Evolutionary conservation across 2,888 invertebrate species (phyloP), one percentile per base, ranked within the genome.

Genomic region (Machimus atricapillus): DNA sequence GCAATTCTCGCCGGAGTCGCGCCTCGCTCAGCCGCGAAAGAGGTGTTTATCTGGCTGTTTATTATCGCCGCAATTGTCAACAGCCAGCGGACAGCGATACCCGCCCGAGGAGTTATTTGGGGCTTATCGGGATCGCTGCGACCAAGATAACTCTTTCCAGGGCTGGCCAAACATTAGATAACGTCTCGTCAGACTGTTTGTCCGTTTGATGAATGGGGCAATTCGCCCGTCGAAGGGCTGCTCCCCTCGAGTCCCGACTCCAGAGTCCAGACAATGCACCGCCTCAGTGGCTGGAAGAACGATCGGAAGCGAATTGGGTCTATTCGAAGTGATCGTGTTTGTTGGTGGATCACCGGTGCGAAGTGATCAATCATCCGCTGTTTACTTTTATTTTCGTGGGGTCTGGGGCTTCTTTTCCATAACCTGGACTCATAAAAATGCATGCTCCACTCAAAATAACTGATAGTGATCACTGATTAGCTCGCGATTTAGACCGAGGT

Each of bases 161-260:
- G 79, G 23, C 79, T 79, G 79, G 52, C 79, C 52, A 79, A 79
- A 31, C 19, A 52, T 46, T 52, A 79, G 46, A 79, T 79, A 79
- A 79, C 79, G 52, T 16, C 52, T n/a, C 31, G n/a, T 79, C 79
- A 52, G 43, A 27, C 9, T 66, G 23, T 46, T 79, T 52, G 46
- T 23, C 52, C 27, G 23, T 79, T 46, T 79, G 79, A 79, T 79
- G 23, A 79, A 79, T 79, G 79, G 31, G 78, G 79, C 52, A 46
- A 79, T 79, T 79, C 78, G 66, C 27, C 12, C 23, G 12, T 4
- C 9, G 66, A 27, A 66, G 66, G 66, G 66, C 23, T 66, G 66
- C 12, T 19, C 23, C 19, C 23, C 27, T 12, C 8, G 23, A 27
- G 52, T n/a, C 27, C 66, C 43, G 43, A 1, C 43, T 46, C 27